These are phyloP conservation scores for Mastomys coucha DNA, from an alignment of 2,113 vertebrate species.

Conservation along the genomic window DNA sequence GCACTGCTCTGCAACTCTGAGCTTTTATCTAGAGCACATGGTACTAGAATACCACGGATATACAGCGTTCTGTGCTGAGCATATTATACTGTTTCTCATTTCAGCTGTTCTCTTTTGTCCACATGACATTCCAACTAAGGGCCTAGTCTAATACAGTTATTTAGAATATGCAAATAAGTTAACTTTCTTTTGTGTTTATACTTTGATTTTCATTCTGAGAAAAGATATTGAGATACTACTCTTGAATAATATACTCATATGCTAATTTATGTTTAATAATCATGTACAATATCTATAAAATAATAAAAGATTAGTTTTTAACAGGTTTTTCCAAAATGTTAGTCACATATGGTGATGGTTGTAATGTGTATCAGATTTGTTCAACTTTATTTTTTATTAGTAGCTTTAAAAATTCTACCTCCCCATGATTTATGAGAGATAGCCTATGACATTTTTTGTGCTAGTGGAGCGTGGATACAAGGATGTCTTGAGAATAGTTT, in stretches of 20 bases:
- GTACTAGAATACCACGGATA: neutral
- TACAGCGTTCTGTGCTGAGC: neutral
- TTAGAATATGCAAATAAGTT: neutral
- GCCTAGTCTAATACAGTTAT: neutral
- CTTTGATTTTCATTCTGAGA: conserved; percentile 50
- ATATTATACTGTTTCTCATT: neutral
- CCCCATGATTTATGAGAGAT: neutral
- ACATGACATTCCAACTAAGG: neutral
- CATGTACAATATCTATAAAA: neutral
- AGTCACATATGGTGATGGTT: neutral
- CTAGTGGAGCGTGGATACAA: neutral
- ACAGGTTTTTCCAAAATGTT: neutral
- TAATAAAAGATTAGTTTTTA: neutral
- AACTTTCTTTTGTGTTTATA: neutral
- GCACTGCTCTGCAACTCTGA: neutral
- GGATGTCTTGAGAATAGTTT: neutral
- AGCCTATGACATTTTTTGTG: neutral
- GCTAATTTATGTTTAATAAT: neutral
- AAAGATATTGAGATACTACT: neutral
- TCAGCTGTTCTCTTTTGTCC: neutral
- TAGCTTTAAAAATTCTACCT: neutral
- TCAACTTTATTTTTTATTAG: neutral
- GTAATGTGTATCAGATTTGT: neutral
- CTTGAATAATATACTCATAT: neutral
- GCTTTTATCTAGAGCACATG: neutral